These are phyloP conservation scores for Limnodromus scolopaceus DNA, from an alignment of 2,797 vertebrate genomes.

Conservation along the genomic window DNA sequence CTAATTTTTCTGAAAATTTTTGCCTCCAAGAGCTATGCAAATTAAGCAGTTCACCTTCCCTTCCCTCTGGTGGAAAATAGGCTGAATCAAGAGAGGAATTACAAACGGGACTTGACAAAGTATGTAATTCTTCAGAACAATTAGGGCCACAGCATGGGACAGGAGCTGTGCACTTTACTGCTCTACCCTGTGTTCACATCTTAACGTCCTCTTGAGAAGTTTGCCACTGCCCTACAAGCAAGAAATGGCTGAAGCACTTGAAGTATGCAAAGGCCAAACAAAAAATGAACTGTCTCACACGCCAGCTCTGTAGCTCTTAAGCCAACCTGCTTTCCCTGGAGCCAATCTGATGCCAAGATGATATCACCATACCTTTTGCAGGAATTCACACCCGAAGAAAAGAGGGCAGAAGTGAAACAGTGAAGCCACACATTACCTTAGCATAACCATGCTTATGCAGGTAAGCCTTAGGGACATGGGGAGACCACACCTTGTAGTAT, in stretches of 20 bases:
- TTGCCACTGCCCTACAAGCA: not conserved
- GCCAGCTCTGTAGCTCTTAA: not conserved
- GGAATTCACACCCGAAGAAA: not conserved
- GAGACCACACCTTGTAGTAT: not conserved
- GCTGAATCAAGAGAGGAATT: not conserved
- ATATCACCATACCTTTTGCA: not conserved
- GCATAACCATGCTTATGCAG: not conserved
- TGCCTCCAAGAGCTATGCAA: not conserved
- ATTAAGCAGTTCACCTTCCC: not conserved
- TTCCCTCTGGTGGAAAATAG: not conserved
- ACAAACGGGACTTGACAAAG: not conserved
- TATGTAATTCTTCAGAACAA: not conserved
- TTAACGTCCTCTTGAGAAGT: not conserved
- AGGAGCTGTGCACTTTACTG: not conserved
- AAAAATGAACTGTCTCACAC: not conserved
- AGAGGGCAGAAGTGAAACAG: not conserved
- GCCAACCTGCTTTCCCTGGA: not conserved
- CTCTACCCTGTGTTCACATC: not conserved
- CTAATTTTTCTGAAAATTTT: conserved; percentile 6
- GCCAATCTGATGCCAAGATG: not conserved
- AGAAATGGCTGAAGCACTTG: not conserved
- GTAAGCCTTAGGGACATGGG: not conserved
- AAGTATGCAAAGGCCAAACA: not conserved
- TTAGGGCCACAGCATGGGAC: not conserved
- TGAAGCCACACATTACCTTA: not conserved